Evolutionary conservation across 1,140 invertebrate genomes (phyloP).

Genomic region (Drosophila seguyi): DNA sequence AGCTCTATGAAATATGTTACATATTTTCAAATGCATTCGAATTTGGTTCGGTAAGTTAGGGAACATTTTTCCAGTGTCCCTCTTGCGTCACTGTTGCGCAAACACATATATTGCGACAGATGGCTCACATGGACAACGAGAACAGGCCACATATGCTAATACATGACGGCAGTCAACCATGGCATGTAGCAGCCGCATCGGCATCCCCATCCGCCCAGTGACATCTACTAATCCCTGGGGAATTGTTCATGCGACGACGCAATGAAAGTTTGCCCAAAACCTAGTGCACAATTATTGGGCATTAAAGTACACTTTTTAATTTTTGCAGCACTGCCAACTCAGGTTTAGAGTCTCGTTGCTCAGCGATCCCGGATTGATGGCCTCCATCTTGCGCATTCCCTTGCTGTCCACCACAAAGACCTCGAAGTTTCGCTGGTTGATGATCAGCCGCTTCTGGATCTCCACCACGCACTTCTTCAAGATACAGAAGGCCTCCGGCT

Average conservation of each 20-base stretch:
- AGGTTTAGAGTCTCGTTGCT: conserved; percentile 24
- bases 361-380: conserved; percentile 86
- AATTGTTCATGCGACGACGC: conserved; percentile 21
- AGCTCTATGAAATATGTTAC: not conserved
- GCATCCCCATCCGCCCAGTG: conserved; percentile 6
- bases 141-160: conserved; percentile 77
- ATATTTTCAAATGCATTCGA: not conserved
- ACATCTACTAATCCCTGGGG: conserved; percentile 47
- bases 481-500: conserved; percentile 92
- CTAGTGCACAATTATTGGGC: conserved; percentile 32
- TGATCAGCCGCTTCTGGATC: conserved; percentile 95
- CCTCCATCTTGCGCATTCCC: conserved; percentile 91
- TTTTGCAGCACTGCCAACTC: conserved; percentile 1
- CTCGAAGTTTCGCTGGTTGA: conserved; percentile 96
- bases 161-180: conserved; percentile 65
- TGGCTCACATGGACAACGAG: conserved; percentile 32
- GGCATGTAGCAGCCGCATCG: conserved; percentile 36
- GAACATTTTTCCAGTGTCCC: conserved; percentile 5
- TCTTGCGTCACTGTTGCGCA: conserved; percentile 46
- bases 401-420: conserved; percentile 94
- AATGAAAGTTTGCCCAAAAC: conserved; percentile 37
- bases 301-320: conserved; percentile 16
- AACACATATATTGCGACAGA: conserved; percentile 33
- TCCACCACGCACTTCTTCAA: conserved; percentile 95
- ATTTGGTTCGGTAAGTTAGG: too few species aligned